phyloP scores from a whole-genome alignment of 35 echinoderm and acorn worm species.

The Hemicentrotus pulcherrimus region DNA sequence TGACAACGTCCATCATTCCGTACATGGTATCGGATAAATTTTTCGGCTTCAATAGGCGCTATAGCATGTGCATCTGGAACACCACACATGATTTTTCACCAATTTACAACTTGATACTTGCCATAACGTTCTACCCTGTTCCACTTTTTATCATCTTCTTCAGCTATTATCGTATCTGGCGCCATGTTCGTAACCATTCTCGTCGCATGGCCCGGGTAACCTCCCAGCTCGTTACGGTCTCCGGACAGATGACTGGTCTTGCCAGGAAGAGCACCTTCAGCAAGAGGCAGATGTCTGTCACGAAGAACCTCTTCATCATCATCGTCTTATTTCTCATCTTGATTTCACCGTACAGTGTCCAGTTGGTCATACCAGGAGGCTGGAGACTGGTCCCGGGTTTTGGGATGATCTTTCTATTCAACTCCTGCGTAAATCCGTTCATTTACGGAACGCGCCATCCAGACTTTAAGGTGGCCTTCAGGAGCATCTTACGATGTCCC shows the following conservation, averaged over 20 bases:
- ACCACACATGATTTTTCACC: constrained; percentile 59
- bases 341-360: constrained; percentile 65
- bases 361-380: constrained; percentile 59
- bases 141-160: constrained; percentile 65
- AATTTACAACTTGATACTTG: constrained; percentile 65
- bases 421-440: constrained; percentile 75
- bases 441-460: constrained; percentile 82
- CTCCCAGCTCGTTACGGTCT: constrained; percentile 41
- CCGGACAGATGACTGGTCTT: constrained; percentile 13
- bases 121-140: constrained; percentile 67
- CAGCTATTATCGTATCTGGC: constrained; percentile 64
- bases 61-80: constrained; percentile 85
- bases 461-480: constrained; percentile 78
- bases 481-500: constrained; percentile 47
- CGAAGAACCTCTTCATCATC: constrained; percentile 79
- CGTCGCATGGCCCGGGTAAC: constrained; percentile 63
- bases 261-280: constrained; percentile 53
- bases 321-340: constrained; percentile 70
- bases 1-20: constrained; percentile 60
- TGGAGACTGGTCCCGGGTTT: constrained; percentile 60
- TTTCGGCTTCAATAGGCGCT: constrained; percentile 74
- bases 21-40: constrained; percentile 54
- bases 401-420: constrained; percentile 68
- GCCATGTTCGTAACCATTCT: constrained; percentile 63
- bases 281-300: constrained; percentile 79